Evolutionary conservation across 53 echinoderm and acorn worm species (phyloP).

Genomic region (Echinarachnius parma): DNA sequence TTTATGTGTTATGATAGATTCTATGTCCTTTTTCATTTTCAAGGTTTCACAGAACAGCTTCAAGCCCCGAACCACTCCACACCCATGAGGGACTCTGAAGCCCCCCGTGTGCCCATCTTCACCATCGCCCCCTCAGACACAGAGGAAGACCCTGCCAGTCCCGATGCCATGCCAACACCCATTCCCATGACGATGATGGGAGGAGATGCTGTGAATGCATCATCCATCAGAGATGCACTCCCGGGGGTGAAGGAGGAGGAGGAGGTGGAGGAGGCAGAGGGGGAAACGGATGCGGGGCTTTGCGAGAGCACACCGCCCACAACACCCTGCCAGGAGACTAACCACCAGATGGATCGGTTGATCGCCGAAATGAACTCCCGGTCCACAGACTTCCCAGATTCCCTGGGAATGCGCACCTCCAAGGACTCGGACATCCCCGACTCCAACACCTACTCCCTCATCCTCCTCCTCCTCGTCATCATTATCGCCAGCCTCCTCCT

Average conservation of each 20-base stretch:
- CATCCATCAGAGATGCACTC: background rate
- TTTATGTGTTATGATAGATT: conserved; percentile 32
- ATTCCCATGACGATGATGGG: background rate
- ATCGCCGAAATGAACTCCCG: conserved; percentile 9
- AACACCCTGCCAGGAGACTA: background rate
- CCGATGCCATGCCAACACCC: conserved; percentile 1
- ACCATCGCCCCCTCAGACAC: conserved; percentile 17
- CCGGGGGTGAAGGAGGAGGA: conserved; percentile 35
- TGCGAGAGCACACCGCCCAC: conserved; percentile 20
- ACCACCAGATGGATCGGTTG: conserved; percentile 19
- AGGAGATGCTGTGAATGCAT: background rate
- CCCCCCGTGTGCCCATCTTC: conserved; percentile 20
- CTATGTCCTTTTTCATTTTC: conserved; percentile 13
- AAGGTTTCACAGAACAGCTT: conserved; percentile 32
- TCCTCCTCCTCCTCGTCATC: conserved; percentile 39
- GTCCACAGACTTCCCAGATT: too few relatives aligned
- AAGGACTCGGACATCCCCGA: conserved; percentile 15
- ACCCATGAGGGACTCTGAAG: conserved; percentile 22
- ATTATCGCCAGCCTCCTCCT: conserved; percentile 28
- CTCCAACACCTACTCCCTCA: conserved; percentile 23
- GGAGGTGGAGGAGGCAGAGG: conserved; percentile 13
- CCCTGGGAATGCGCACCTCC: background rate
- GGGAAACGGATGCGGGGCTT: background rate
- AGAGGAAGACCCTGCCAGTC: conserved; percentile 23
- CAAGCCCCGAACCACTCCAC: conserved; percentile 22